Base-by-base conservation (phyloP, 2,888 invertebrate species). In the Xylota sylvarum region DNA sequence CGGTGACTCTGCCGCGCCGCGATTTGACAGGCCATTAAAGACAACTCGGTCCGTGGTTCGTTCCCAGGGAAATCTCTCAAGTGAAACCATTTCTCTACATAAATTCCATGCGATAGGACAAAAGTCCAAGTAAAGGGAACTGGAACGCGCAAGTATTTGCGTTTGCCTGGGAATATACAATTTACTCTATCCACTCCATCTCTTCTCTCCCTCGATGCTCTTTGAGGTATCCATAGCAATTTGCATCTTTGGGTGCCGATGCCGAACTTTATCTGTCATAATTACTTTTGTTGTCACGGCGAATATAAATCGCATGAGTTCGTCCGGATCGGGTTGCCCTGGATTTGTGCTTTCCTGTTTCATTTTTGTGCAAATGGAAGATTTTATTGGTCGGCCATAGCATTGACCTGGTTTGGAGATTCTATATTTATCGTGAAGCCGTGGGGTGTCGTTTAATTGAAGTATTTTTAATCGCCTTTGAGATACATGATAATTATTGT, bases 11-110 rank as follows among this genome's bases (percentile, higher is more conserved):
- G 32, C 19, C 35, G 35, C 30, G 40, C 7, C 30, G 62, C 55
- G 23, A 46, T 46, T 48, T 60, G 60, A 48, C 58, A 56, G 40
- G 14, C 65, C 65, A 50, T 48, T 48, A 17, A 62, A 74, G 73
- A 32, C 62, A 19, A 40, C 23, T 40, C 37, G 50, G 50, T 30
- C n/a, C 14, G 43, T 52, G 32, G 35, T 73, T 27, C 32, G 50
- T 85, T 85, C 85, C 76, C 85, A 85, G 85, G 85, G 46, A 81
- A 85, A 50, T 81, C 85, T 85, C 55, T 76, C 85, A 67, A 81
- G 37, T 67, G 76, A 81, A 60, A 85, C 85, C 9, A 50, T 72
- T 72, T 80, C 48, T 58, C 30, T 46, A 55, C 64, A 55, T 64
- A 52, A 64, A 64, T 74, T 56, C 35, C 14, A 19, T 17, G 19